Evolutionary conservation across 53 echinoderm and acorn worm genomes (phyloP).

Genomic region (Mesocentrotus franciscanus): DNA sequence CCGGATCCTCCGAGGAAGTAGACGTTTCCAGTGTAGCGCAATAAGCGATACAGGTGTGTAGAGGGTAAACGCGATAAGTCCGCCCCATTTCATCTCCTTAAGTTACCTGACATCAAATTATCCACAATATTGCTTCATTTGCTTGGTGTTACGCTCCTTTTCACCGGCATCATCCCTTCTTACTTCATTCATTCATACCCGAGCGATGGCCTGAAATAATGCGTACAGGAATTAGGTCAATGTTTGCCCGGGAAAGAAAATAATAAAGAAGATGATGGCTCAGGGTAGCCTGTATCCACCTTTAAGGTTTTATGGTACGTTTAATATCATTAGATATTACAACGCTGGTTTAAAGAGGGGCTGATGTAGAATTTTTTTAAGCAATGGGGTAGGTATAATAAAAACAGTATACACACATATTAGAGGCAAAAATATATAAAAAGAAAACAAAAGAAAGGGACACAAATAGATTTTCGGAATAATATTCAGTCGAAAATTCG

Average conservation of each 20-base stretch:
- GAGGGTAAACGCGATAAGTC: background rate
- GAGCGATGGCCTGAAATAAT: constrained; percentile 34
- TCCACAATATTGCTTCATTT: background rate
- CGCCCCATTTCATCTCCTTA: background rate
- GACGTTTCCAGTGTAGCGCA: background rate
- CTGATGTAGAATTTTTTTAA: too few species aligned
- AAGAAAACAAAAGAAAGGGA: too few species aligned
- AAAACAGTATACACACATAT: too few species aligned
- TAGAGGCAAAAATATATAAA: too few species aligned
- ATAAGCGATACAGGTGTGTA: background rate
- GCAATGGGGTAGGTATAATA: too few species aligned
- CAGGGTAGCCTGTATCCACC: background rate
- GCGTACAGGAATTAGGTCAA: background rate
- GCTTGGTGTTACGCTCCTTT: background rate
- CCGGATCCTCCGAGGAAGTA: background rate
- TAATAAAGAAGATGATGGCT: too few species aligned
- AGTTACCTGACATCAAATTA: background rate
- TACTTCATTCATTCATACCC: background rate
- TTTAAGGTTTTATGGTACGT: background rate
- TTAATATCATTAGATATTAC: too few species aligned
- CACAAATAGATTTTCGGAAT: too few species aligned
- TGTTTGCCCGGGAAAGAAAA: background rate
- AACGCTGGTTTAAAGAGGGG: too few species aligned
- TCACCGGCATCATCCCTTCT: background rate
- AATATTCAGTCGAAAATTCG: too few species aligned